Evolutionary conservation across 2,797 vertebrate genomes (phyloP).

Genomic region (Oreortyx pictus): DNA sequence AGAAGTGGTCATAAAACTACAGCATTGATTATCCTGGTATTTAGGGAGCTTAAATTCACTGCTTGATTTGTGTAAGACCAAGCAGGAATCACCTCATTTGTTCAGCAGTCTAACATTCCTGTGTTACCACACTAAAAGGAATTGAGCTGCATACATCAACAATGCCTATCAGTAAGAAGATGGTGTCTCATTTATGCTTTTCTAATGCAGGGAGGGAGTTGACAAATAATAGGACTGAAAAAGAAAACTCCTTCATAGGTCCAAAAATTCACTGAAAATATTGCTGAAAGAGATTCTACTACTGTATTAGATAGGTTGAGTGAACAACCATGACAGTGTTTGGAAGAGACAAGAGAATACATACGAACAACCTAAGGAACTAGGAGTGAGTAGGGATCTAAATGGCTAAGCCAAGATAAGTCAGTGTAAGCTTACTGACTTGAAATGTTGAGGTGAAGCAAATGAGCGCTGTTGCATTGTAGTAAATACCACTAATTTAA

Average conservation of each 20-base stretch:
- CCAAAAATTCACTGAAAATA: background rate
- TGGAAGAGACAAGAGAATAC: background rate
- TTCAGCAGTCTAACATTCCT: background rate
- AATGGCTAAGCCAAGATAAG: background rate
- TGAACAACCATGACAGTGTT: background rate
- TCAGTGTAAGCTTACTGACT: background rate
- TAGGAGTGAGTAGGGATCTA: fast-evolving
- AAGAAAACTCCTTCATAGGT: background rate
- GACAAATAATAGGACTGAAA: background rate
- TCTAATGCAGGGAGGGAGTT: background rate
- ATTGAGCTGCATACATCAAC: background rate
- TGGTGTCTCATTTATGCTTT: background rate
- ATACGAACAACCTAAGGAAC: background rate
- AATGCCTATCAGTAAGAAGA: background rate
- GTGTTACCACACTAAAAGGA: background rate
- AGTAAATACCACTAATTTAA: background rate
- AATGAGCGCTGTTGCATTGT: background rate
- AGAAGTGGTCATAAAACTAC: background rate
- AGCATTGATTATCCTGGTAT: background rate
- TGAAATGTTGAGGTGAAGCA: background rate
- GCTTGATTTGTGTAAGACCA: background rate
- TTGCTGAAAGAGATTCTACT: background rate
- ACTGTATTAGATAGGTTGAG: background rate
- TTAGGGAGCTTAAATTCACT: background rate
- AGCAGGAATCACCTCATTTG: background rate